A percentile compares a stretch with the other conserved stretches of the same genome.
Conservation (phyloP, 2,888 invertebrate genomes). For the Epistrophella euchroma region DNA sequence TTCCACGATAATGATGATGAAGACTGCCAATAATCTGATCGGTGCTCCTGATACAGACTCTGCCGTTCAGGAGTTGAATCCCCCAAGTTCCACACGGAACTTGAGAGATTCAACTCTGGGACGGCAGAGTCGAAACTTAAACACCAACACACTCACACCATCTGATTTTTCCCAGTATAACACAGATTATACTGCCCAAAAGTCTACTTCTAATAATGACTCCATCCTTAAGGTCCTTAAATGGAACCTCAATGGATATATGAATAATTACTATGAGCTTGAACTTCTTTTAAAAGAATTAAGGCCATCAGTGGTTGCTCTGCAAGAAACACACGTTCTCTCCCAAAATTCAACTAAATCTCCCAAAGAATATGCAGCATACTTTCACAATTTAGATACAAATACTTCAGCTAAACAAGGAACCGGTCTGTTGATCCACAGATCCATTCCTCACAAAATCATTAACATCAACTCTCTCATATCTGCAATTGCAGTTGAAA, state of each 20-base stretch:
- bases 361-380: neutral
- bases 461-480: neutral
- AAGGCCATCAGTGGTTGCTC: neutral
- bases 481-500: no score
- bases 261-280: neutral
- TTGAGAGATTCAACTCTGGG: neutral
- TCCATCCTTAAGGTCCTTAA: no score
- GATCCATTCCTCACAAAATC: conserved; percentile 1
- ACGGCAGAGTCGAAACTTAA: neutral
- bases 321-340: neutral
- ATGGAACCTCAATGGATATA: no score
- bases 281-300: neutral
- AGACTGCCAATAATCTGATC: no score
- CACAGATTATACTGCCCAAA: no score
- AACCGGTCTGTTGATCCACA: neutral
- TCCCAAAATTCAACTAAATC: neutral
- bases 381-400: neutral
- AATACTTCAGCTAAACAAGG: neutral
- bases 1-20: no score
- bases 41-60: neutral
- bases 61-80: neutral
- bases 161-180: neutral
- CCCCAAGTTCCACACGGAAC: neutral
- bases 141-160: neutral
- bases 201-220: no score